Base-by-base conservation (phyloP, 2,888 invertebrate genomes). In the Onchidella celtica region DNA sequence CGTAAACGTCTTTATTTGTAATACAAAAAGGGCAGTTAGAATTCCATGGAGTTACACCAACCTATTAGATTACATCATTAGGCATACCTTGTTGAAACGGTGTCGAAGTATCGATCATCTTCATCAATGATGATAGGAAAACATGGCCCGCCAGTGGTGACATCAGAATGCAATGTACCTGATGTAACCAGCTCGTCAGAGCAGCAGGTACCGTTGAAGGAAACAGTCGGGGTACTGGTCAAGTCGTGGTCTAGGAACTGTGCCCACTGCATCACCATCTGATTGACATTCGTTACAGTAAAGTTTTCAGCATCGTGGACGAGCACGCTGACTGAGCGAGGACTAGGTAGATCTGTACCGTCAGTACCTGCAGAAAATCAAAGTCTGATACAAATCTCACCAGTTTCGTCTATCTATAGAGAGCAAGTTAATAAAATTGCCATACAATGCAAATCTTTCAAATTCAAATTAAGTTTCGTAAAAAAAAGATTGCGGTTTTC, bases 211-310 rank as follows among this genome's bases (percentile, higher is more conserved):
- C 2, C 40, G 32, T 9, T 32, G n/a, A 21, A 14, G 2, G 24
- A 17, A 27, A 21, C 27, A 3, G 29, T 75, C 55, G 66, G 77
- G 24, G 77, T 77, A 34, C 17, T 14, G n/a, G 83, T 72, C 55
- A 83, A 34, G 72, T 83, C 83, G 32, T 83, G 83, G 59, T 83
- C 83, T 4, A 83, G 76, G 47, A 83, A 80, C 77, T 83, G 83
- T 3, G 80, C 80, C 83, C 83, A 83, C 66, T 77, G 76, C 83
- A 83, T 83, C 29, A 76, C 17, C 77, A 83, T 80, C 63, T 21
- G 66, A 47, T 32, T 59, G 59, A 29, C 57, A 32, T 27, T 40
- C 21, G 21, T 40, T 34, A 1, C 21, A 3, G 77, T 83, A 66
- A 11, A 76, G 21, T 21, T 57, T 3, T 17, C 83, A 63, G 63